Evolutionary conservation across 2,888 invertebrate genomes (phyloP), one percentile per base, ranked within the genome.

Genomic region (Scaptomyza polygonia): DNA sequence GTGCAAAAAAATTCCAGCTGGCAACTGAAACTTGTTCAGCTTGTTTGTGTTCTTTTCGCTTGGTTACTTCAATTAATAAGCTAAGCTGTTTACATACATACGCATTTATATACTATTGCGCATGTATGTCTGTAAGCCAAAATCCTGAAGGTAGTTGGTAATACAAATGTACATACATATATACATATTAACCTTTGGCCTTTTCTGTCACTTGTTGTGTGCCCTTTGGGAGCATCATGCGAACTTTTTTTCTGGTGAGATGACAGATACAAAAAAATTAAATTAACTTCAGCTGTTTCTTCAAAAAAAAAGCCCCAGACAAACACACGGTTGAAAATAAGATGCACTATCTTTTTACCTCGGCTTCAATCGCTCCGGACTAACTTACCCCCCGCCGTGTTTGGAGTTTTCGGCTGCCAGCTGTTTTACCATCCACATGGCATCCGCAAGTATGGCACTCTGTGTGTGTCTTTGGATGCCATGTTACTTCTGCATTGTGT

Each of bases 21-120:
- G 58, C 43, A 54, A 65, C 21, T 18, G 43, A 74, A 73, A 77
- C 78, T 77, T 77, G 78, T 74, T 77, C 49, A 59, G 74, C 74
- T 73, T 74, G 73, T 72, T 77, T 74, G 73, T 73, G 78, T 77
- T 74, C 68, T 77, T 53, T 77, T 62, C 78, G 81, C 84, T 65
- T 84, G 68, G 78, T 67, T 84, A 85, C 79, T 84, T 74, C 67
- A 81, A 67, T 73, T 81, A 84, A 85, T 78, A 68, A 67, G 74
- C 55, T 47, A 68, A 74, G 39, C 39, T 39, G 39, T 51, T 56
- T 57, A 30, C 53, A 44, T 32, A 34, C 32, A 36, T 39, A 54
- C 18, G 27, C 32, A 47, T 18, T 8, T 32, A 21, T 29, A 54
- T 34, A 32, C 21, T 40, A 58, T 45, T 18, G 67, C 30, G 29